Evolutionary conservation across 2,888 invertebrate genomes (phyloP).

Genomic region (Aleiodes leptofemur): DNA sequence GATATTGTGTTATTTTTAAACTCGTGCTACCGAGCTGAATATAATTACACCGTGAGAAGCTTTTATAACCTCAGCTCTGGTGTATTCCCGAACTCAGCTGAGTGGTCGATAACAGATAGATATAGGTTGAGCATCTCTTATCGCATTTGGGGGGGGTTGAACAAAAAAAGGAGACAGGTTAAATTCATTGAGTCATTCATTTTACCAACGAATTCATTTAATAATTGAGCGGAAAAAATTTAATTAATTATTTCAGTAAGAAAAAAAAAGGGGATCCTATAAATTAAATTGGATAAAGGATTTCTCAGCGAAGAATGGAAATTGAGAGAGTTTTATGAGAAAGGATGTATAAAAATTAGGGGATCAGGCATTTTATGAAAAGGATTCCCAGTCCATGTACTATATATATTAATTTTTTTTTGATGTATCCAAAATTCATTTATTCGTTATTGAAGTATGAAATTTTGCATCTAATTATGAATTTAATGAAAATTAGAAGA

Average conservation of each 20-base stretch:
- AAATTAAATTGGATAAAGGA: neutral
- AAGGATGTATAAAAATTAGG: too few species aligned
- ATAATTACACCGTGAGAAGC: constrained; percentile 47
- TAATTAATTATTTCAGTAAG: constrained; percentile 33
- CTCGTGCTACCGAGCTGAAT: constrained; percentile 39
- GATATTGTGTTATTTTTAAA: constrained; percentile 48
- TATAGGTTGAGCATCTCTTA: constrained; percentile 11
- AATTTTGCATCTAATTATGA: too few species aligned
- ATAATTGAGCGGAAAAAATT: constrained; percentile 1
- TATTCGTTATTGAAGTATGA: too few species aligned
- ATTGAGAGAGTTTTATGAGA: too few species aligned
- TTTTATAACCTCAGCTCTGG: constrained; percentile 40
- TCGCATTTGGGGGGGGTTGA: neutral
- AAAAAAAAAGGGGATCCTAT: neutral
- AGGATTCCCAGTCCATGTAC: too few species aligned
- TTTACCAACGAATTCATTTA: neutral
- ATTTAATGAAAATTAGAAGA: too few species aligned
- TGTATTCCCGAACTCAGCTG: constrained; percentile 13
- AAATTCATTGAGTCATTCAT: constrained; percentile 21
- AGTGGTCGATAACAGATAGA: constrained; percentile 14
- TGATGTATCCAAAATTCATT: too few species aligned
- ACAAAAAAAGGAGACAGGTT: neutral
- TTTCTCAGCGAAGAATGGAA: too few species aligned
- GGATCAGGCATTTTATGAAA: too few species aligned
- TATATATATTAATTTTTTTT: too few species aligned